A percentile compares a stretch with the other conserved stretches of the same genome.
phyloP scores from a whole-genome alignment of 2,113 vertebrate species.

The Thunnus thynnus region DNA sequence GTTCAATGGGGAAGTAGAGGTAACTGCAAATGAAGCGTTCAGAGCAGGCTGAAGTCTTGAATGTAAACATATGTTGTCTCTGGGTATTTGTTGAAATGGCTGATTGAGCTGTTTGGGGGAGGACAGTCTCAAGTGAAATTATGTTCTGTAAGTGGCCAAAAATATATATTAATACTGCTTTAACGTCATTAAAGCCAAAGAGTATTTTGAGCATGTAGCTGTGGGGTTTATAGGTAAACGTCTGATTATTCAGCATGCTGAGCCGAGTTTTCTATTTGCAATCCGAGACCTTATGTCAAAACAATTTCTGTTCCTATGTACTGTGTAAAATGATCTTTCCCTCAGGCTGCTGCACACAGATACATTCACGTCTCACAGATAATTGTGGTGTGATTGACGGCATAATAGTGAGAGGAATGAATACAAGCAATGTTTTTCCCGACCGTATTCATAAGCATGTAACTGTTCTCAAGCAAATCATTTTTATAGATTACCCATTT shows the following conservation, averaged over 20 bases:
- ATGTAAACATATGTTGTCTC: too few species aligned
- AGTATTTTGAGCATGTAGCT: not conserved
- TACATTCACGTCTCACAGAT: not conserved
- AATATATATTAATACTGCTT: not conserved
- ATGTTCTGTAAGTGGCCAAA: too few species aligned
- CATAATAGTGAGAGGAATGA: conserved; percentile 1
- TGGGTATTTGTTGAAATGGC: too few species aligned
- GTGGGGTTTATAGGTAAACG: not conserved
- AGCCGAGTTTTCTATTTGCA: conserved; percentile 11
- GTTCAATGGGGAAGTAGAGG: too few species aligned
- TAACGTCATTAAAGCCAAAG: not conserved
- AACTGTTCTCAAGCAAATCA: conserved; percentile 8
- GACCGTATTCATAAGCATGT: not conserved
- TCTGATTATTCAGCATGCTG: not conserved
- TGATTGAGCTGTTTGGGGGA: too few species aligned
- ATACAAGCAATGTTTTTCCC: not conserved
- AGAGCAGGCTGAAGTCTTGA: too few species aligned
- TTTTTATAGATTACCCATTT: not conserved
- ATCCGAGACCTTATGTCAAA: not conserved
- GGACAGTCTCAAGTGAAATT: too few species aligned
- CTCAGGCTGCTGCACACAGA: not conserved
- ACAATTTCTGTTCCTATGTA: not conserved
- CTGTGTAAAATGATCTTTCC: not conserved
- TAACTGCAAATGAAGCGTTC: too few species aligned
- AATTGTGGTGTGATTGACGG: not conserved